These are phyloP conservation scores for Pinctada fucata DNA, from an alignment of 2,888 invertebrate genomes.

Conservation along the genomic window DNA sequence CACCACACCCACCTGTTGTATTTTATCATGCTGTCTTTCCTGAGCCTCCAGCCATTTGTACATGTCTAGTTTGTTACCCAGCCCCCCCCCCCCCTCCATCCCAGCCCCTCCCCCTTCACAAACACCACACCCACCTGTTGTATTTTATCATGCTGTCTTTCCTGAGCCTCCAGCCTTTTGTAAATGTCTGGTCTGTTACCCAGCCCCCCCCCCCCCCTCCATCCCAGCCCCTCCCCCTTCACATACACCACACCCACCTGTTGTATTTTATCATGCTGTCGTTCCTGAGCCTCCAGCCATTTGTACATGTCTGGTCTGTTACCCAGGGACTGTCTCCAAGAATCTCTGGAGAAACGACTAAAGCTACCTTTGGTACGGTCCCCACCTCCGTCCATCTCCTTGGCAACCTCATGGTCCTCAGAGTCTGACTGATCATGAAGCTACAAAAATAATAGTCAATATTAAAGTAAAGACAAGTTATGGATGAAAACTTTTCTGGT, in stretches of 20 bases:
- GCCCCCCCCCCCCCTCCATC: constrained; percentile 69
- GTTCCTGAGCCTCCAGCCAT: constrained; percentile 87
- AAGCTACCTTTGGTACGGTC: constrained; percentile 40
- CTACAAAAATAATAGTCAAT: neutral
- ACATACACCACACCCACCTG: constrained; percentile 39
- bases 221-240: neutral
- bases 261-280: constrained; percentile 58
- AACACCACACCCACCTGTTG: constrained; percentile 43
- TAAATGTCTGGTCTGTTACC: constrained; percentile 82
- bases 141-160: constrained; percentile 61
- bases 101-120: neutral
- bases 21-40: constrained; percentile 64
- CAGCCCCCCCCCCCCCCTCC: constrained; percentile 78
- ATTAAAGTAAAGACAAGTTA: too few species aligned
- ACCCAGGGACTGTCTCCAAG: constrained; percentile 88
- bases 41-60: constrained; percentile 87
- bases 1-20: constrained; percentile 41
- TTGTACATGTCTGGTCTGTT: constrained; percentile 81
- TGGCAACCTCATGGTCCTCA: constrained; percentile 18
- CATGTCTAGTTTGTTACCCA: constrained; percentile 84
- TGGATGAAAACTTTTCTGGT: too few species aligned
- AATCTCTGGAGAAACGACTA: constrained; percentile 79
- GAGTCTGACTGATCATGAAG: constrained; percentile 16
- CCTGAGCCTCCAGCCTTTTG: constrained; percentile 87
- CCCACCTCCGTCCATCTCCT: constrained; percentile 24